Base-by-base conservation (phyloP, 2,113 vertebrate species). In the Mormoops blainvillei region DNA sequence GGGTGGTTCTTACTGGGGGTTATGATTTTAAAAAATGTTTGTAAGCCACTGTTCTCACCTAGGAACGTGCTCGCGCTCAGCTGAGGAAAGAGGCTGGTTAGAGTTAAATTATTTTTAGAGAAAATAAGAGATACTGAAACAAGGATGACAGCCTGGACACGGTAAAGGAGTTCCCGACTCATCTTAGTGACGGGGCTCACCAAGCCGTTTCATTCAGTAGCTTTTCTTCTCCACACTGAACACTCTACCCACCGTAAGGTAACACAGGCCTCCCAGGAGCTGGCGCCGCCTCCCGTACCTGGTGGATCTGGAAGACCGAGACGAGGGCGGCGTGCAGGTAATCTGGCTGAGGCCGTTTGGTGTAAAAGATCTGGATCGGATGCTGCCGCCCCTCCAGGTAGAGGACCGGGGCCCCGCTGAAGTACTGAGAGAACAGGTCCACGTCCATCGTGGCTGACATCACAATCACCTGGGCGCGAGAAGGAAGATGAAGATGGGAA, bases 361-460 rank as follows among this genome's bases (percentile, higher is more conserved):
- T 99, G 97, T 99, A 99, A 92, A 99, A 99, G 98, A 99, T 98
- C 97, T 99, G 99, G 95, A 99, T 99, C 67, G 99, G 99, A 94
- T 99, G 99, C 89, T 99, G 99, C 78, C 99, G 97, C 26, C 99
- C 99, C 96, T 99, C 99, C 94, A 99, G 97, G 94, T 99, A 99
- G 83, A 99, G 98, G 38, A 99, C 99, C 2, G 99, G 99, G 2
- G 99, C 99, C 52, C 99, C 99, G 16, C 97, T 99, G 97, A 99
- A 99, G 96, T 99, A 99, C 95, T 99, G 98, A 2, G 99, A 99
- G 98, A 99, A 99, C 89, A 99, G 98, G 97, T 99, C 99, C 48
- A 99, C 99, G 2, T 99, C 99, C 99, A 99, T 99, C 0, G 99
- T 99, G 71, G 99, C 99, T 7, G 99, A 99, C 99, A 99, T 99